Evolutionary conservation across 2,797 vertebrate species (phyloP).

Genomic region (Prunella strophiata): DNA sequence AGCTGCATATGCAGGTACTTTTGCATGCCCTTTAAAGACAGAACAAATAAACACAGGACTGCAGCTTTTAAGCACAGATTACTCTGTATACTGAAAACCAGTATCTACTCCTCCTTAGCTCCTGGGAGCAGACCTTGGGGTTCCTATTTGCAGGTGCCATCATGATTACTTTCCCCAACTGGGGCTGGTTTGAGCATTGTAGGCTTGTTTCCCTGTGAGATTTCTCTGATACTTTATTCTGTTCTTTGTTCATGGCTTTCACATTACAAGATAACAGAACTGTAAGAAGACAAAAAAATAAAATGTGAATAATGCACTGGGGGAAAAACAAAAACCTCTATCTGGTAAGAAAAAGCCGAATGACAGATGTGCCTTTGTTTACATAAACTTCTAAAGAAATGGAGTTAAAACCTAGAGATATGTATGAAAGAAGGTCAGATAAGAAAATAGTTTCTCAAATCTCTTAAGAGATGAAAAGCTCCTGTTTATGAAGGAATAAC

Average conservation of each 20-base stretch:
- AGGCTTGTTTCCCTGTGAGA: slow-evolving; percentile 18
- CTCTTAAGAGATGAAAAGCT: slow-evolving; percentile 28
- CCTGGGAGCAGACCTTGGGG: not conserved
- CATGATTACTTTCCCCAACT: not conserved
- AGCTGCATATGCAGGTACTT: slow-evolving; percentile 7
- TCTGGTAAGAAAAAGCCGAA: not conserved
- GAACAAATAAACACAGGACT: slow-evolving; percentile 29
- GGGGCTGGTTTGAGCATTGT: not conserved
- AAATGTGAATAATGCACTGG: slow-evolving; percentile 1
- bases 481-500: slow-evolving; percentile 10
- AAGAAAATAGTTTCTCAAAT: slow-evolving; percentile 29
- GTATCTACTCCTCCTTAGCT: slow-evolving; percentile 3
- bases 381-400: slow-evolving; percentile 19
- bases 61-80: not conserved
- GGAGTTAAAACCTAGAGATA: slow-evolving; percentile 10
- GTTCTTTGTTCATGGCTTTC: not conserved
- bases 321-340: slow-evolving; percentile 27
- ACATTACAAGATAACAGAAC: not conserved
- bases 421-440: slow-evolving; percentile 25
- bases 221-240: not conserved
- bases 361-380: slow-evolving; percentile 38
- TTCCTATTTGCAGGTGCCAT: slow-evolving; percentile 25
- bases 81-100: not conserved
- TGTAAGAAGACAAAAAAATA: not conserved
- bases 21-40: slow-evolving; percentile 9